Base-by-base conservation (phyloP, 2,888 invertebrate genomes). In the Drosophila anceps region DNA sequence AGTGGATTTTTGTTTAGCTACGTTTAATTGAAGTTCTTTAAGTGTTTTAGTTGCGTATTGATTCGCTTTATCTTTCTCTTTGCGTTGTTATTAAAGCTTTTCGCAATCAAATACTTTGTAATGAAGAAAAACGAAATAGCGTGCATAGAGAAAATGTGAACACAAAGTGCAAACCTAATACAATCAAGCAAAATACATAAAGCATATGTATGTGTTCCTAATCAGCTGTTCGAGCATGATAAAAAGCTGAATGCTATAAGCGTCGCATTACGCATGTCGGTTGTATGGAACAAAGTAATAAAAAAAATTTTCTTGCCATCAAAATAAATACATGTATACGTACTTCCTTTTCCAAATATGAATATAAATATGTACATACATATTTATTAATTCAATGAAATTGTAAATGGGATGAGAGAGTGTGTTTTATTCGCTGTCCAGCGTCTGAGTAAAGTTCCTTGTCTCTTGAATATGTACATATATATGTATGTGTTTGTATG, bases 211-310 rank as follows among this genome's bases (percentile, higher is more conserved):
- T 27, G 5, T 0, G n/a, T 24, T 15, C 27, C 12, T 4, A 48
- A 70, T 48, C 77, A 80, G 77, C 81, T 77, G 77, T 54, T 57
- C 15, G 41, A 12, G 10, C 18, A 18, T 31, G 50, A 64, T 57
- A 41, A n/a, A 76, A 76, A 80, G 77, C 81, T 77, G 33, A 15
- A 4, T n/a, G 76, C 64, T 76, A 27, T 60, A 59, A 55, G 13
- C 4, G 27, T 31, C 2, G 10, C 13, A 51, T 18, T 9, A 27
- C 18, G 31, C 57, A 63, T 18, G 27, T 55, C 41, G 41, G 48
- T 6, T 35, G 9, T 10, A 58, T 27, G 18, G 18, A 59, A 20
- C 39, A 24, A 9, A 59, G 51, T 54, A 39, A 51, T 57, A 37
- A 54, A 50, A 35, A 60, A 20, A 1, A 51, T 27, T n/a, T 27